Base-by-base conservation (phyloP, 2,113 vertebrate genomes). In the Numida meleagris region DNA sequence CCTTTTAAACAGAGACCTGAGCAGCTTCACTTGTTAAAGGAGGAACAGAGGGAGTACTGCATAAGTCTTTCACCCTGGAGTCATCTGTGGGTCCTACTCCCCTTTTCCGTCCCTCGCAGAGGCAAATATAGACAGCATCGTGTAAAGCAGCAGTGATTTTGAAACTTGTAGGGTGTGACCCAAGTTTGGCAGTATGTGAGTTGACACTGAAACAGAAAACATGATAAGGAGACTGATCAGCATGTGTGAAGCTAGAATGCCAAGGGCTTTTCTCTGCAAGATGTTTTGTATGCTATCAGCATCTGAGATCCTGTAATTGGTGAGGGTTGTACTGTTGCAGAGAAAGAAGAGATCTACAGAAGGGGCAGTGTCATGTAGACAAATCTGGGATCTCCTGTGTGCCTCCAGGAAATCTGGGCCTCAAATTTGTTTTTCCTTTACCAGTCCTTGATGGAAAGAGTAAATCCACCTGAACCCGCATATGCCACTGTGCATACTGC, bases 101-200 rank as follows among this genome's bases (percentile, higher is more conserved):
- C 9, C 13, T 65, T 40, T 40, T 31, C n/a, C 31, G 40, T 23
- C 53, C 13, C 36, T 55, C 34, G 14, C 63, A 34, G 29, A 29
- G 9, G 43, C 57, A 85, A 24, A 63, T 57, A 50, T 0, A 4
- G 1, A 5, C 11, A 61, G 24, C 14, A n/a, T 20, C n/a, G 10
- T 14, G 25, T 55, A 16, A 72, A 80, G 34, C 68, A 75, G 50
- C 0, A 0, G 25, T 20, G 16, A 27, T 21, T 45, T 66, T 36
- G 65, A 67, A 66, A 68, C 53, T 45, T 43, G 29, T 24, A 11
- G 57, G 4, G 2, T 1, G 0, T 1, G 4, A 20, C 59, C 10
- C 4, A 14, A 34, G 80, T 19, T 24, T 13, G 51, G 10, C 10
- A 25, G 33, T 50, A 8, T 19, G 24, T 51, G 59, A 66, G 36